A percentile compares a stretch with the other conserved stretches of the same genome.
These are phyloP conservation scores for Parambassis ranga DNA, from an alignment of 2,797 vertebrate genomes.

Conservation along the genomic window DNA sequence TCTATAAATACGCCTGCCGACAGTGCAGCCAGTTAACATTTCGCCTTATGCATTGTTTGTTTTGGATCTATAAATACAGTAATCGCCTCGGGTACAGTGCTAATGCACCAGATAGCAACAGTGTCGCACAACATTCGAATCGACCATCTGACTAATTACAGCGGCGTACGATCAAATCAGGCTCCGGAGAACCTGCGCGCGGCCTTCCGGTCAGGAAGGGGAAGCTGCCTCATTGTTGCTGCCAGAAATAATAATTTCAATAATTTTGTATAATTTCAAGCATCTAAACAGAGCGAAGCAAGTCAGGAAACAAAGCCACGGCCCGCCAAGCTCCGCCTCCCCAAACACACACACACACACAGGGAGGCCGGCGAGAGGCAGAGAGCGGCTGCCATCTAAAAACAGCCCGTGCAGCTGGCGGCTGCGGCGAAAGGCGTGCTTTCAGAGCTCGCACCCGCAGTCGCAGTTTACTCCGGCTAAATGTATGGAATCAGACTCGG, in stretches of 20 bases:
- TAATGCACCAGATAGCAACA: conserved; percentile 34
- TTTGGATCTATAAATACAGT: conserved; percentile 46
- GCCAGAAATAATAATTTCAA: conserved; percentile 87
- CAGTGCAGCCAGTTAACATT: conserved; percentile 14
- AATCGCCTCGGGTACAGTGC: conserved; percentile 23
- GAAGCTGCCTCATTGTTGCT: conserved; percentile 75
- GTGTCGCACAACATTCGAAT: conserved; percentile 64
- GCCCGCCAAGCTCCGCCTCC: conserved; percentile 33
- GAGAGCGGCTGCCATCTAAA: conserved; percentile 86
- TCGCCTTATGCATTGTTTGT: conserved; percentile 42
- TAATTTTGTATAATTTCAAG: conserved; percentile 89
- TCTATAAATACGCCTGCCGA: conserved; percentile 6
- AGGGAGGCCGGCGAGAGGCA: conserved; percentile 17
- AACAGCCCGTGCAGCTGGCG: conserved; percentile 97
- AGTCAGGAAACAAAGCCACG: conserved; percentile 88
- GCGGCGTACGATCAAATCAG: conserved; percentile 18
- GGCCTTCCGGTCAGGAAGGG: conserved; percentile 78
- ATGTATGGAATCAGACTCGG: conserved; percentile 99
- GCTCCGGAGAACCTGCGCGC: conserved; percentile 49
- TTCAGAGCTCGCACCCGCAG: conserved; percentile 88
- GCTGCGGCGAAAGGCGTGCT: conserved; percentile 85
- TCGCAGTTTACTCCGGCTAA: conserved; percentile 90
- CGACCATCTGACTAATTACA: conserved; percentile 70
- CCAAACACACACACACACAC: background rate
- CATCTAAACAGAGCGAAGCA: conserved; percentile 92